These are phyloP conservation scores for Panagrolaimus sp. DNA, from an alignment of 1,140 invertebrate species.

Conservation along the genomic window DNA sequence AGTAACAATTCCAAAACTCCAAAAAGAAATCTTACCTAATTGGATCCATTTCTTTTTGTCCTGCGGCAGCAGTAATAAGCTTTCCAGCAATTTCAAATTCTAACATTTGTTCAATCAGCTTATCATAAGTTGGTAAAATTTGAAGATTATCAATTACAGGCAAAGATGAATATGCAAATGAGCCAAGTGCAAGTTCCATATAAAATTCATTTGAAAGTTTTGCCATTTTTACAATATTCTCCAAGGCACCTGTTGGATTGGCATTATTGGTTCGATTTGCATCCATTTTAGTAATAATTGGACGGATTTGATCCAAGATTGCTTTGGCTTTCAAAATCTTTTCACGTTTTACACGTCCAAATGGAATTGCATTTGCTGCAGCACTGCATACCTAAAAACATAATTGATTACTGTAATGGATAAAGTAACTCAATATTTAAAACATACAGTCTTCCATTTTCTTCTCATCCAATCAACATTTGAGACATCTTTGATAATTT, in stretches of 20 bases:
- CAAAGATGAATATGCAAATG: background rate
- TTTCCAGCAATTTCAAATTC: background rate
- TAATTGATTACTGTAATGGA: too few species aligned
- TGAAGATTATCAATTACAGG: conserved; percentile 11
- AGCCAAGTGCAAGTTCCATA: background rate
- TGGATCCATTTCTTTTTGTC: background rate
- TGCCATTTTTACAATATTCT: too few species aligned
- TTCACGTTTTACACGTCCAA: background rate
- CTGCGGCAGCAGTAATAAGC: background rate
- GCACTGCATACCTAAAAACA: background rate
- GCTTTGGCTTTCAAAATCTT: conserved; percentile 5
- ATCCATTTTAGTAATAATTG: background rate
- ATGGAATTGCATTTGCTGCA: background rate
- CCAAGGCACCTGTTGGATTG: background rate
- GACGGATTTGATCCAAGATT: background rate
- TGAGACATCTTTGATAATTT: conserved; percentile 2
- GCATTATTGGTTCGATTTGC: background rate
- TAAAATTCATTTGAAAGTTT: background rate
- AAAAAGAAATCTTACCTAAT: background rate
- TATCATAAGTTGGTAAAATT: background rate
- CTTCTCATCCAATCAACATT: conserved; percentile 1
- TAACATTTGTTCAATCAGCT: conserved; percentile 1
- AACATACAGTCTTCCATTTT: conserved; percentile 5
- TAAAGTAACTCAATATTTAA: too few species aligned
- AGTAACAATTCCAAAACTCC: too few species aligned